Evolutionary conservation across 1,140 invertebrate genomes (phyloP).

Genomic region (Drosophila navojoa): DNA sequence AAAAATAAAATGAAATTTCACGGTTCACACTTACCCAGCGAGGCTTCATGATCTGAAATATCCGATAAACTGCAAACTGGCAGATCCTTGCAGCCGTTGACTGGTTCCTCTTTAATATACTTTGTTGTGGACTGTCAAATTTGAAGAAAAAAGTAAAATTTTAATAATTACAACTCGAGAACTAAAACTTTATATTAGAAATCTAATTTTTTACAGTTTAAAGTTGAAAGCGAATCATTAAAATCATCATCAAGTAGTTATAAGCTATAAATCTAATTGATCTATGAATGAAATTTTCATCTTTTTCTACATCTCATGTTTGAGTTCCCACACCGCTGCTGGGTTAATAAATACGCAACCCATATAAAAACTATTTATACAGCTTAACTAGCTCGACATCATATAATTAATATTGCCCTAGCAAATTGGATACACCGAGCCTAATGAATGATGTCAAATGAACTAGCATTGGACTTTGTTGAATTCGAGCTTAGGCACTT

Average conservation of each 20-base stretch:
- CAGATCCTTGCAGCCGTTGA: constrained; percentile 72
- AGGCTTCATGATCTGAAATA: constrained; percentile 82
- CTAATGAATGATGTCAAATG: constrained; percentile 4
- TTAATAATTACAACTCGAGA: neutral
- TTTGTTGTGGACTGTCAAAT: constrained; percentile 67
- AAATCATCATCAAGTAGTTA: neutral
- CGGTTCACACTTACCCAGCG: constrained; percentile 64
- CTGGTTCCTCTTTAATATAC: constrained; percentile 78
- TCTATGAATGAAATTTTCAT: too few species aligned
- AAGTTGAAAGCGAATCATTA: too few species aligned
- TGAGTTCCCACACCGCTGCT: too few species aligned
- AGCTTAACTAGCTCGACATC: neutral
- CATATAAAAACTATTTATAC: neutral
- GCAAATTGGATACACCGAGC: neutral
- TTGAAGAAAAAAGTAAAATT: too few species aligned
- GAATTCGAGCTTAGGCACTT: neutral
- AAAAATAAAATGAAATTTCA: neutral
- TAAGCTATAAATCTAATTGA: too few species aligned
- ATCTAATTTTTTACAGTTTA: too few species aligned
- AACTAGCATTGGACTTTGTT: constrained; percentile 1
- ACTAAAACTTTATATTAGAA: too few species aligned
- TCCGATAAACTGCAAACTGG: constrained; percentile 78
- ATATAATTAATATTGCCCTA: constrained; percentile 4
- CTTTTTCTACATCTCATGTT: too few species aligned
- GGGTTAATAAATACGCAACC: too few species aligned